Conservation (phyloP, 2,797 vertebrate genomes). For the Adelosebastes latens region DNA sequence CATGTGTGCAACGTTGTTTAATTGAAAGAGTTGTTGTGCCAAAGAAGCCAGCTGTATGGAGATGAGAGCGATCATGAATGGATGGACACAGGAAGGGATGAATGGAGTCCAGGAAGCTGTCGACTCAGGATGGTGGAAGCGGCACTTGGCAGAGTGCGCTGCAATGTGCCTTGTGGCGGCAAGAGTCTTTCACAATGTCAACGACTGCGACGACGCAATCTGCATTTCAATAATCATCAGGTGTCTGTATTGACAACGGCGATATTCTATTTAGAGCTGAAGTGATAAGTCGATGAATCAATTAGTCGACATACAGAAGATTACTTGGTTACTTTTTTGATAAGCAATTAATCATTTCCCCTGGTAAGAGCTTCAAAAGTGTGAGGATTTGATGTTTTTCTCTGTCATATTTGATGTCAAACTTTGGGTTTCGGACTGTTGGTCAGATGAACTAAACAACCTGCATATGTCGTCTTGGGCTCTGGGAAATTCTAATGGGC, state of each 20-base stretch:
- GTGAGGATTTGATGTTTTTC: not conserved
- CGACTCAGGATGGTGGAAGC: slow-evolving; percentile 56
- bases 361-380: not conserved
- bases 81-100: slow-evolving; percentile 74
- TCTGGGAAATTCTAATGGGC: not conserved
- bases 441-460: not conserved
- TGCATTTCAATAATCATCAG: slow-evolving; percentile 32
- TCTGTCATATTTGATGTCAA: not conserved
- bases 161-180: slow-evolving; percentile 34
- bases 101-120: slow-evolving; percentile 71
- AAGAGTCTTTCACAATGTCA: slow-evolving; percentile 35
- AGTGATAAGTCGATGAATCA: not conserved
- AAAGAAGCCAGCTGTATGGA: slow-evolving; percentile 79
- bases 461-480: not conserved
- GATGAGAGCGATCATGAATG: slow-evolving; percentile 71
- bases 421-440: not conserved
- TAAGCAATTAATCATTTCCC: not conserved
- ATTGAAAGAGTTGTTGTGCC: slow-evolving; percentile 57
- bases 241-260: not conserved
- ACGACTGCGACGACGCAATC: slow-evolving; percentile 1
- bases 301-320: not conserved
- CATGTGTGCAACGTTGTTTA: slow-evolving; percentile 35
- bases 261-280: not conserved
- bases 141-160: slow-evolving; percentile 39
- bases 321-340: not conserved